Percentiles rank a stretch among this genome's conserved stretches.
These are phyloP conservation scores for Zenarchopterus dispar DNA, from an alignment of 2,797 vertebrate species.

Conservation along the genomic window DNA sequence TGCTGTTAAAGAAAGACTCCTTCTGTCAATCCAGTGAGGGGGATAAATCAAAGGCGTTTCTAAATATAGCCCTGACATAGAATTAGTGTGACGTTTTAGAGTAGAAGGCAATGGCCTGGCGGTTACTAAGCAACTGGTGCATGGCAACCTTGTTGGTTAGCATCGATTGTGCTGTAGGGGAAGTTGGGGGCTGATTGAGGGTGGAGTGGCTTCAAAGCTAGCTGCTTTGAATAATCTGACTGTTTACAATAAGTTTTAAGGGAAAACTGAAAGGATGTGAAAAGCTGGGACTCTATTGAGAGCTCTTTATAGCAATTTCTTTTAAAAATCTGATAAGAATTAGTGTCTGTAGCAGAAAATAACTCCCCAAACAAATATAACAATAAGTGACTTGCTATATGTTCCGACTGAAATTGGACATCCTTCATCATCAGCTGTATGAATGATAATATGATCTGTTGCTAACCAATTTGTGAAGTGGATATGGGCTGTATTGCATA, in stretches of 20 bases:
- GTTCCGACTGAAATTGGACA: conserved; percentile 24
- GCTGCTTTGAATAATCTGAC: conserved; percentile 54
- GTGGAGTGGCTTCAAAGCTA: conserved; percentile 56
- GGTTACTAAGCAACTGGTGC: conserved; percentile 84
- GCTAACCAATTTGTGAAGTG: conserved; percentile 36
- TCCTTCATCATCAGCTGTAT: conserved; percentile 45
- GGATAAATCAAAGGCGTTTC: conserved; percentile 79
- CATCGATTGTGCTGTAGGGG: conserved; percentile 73
- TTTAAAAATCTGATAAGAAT: conserved; percentile 41
- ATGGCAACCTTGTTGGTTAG: conserved; percentile 83
- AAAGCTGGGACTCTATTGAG: conserved; percentile 21
- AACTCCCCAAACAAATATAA: conserved; percentile 15
- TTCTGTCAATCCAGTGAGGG: conserved; percentile 73
- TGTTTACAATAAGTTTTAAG: conserved; percentile 45
- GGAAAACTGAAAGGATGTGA: conserved; percentile 27
- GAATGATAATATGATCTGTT: conserved; percentile 61
- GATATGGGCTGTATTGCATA: conserved; percentile 34
- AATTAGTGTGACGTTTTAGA: conserved; percentile 77
- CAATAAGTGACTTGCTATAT: conserved; percentile 26
- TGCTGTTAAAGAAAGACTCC: conserved; percentile 51
- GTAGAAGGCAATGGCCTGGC: conserved; percentile 71
- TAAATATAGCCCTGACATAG: conserved; percentile 82
- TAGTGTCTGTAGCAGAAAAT: conserved; percentile 29
- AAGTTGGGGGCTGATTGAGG: conserved; percentile 62
- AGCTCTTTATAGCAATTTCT: conserved; percentile 46